Evolutionary conservation across 2,797 vertebrate genomes (phyloP), one percentile per base, ranked within the genome.

Genomic region (Coranthus polyacanthus): DNA sequence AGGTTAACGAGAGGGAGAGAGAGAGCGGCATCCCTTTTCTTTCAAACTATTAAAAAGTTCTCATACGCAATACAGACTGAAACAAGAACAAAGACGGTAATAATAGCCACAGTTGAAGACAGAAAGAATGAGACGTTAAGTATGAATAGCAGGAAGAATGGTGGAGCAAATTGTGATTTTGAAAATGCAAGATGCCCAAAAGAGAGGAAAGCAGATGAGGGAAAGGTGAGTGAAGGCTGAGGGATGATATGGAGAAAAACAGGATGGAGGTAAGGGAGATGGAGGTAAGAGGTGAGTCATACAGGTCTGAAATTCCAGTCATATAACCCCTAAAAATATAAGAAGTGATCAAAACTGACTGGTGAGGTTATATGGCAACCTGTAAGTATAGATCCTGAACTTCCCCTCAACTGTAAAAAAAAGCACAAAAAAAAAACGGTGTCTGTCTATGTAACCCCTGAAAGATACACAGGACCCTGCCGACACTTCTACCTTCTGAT

Each of bases 1-100:
- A 68, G 37, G 56, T 49, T 62, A 83, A 75, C 18, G 13, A 46
- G 53, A 78, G 64, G 24, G 13, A 66, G 18, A 32, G 34, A 29
- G 47, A 79, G 17, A 7, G 52, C 6, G 1, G 17, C 4, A 6
- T 1, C 8, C 38, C 12, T 42, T 32, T 24, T 61, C 34, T 65
- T 13, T 32, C 46, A 18, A 2, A 41, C 6, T 44, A 16, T 34
- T 16, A 16, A n/a, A 51, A 17, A 29, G 26, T 24, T 24, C 22
- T 24, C 22, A 32, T 32, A n/a, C 1, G 15, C 29, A 32, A 47
- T 4, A 47, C 24, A 42, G 13, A 58, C 1, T 17, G 12, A 21
- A 34, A 55, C 13, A 12, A 41, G 45, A 62, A 56, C 15, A 43
- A 37, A 65, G 44, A 26, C 20, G 5, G 20, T 0, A 45, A 21